Conservation (phyloP, 2,797 vertebrate species). For the Coilia nasus region DNA sequence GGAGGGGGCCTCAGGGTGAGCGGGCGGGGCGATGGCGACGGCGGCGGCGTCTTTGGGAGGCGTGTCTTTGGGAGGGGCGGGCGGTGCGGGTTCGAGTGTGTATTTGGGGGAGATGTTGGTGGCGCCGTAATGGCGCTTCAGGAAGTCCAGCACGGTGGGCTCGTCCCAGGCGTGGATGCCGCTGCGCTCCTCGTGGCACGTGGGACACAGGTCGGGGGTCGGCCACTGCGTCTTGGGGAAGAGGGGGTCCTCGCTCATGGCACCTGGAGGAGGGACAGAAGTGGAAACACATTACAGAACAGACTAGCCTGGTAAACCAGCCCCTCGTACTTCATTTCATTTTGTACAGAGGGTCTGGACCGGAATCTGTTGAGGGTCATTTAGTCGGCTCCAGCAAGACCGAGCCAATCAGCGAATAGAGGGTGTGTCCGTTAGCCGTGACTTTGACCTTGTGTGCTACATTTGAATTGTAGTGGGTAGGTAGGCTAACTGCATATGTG, state of each 20-base stretch:
- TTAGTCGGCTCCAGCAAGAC: no score
- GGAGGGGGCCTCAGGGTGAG: neutral
- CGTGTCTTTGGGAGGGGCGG: constrained; percentile 28
- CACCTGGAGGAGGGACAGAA: constrained; percentile 70
- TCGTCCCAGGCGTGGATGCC: constrained; percentile 87
- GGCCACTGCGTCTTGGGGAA: constrained; percentile 93
- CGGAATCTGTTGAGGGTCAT: no score
- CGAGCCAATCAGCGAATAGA: no score
- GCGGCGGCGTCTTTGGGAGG: constrained; percentile 34
- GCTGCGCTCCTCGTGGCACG: constrained; percentile 85
- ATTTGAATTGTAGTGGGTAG: no score
- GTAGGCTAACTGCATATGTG: no score
- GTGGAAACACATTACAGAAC: no score
- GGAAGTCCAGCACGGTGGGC: constrained; percentile 78
- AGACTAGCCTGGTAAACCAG: no score
- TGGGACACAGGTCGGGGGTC: constrained; percentile 82
- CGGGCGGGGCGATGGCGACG: neutral
- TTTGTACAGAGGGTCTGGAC: no score
- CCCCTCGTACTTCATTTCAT: no score
- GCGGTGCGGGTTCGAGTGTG: constrained; percentile 44
- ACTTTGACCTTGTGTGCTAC: no score
- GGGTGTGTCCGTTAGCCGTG: no score
- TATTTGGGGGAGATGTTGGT: constrained; percentile 78
- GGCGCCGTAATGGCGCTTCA: constrained; percentile 80
- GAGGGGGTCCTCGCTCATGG: constrained; percentile 87